A percentile compares a stretch with the other conserved stretches of the same genome.
phyloP scores from a whole-genome alignment of 2,797 vertebrate species.

The Champsocephalus gunnari region DNA sequence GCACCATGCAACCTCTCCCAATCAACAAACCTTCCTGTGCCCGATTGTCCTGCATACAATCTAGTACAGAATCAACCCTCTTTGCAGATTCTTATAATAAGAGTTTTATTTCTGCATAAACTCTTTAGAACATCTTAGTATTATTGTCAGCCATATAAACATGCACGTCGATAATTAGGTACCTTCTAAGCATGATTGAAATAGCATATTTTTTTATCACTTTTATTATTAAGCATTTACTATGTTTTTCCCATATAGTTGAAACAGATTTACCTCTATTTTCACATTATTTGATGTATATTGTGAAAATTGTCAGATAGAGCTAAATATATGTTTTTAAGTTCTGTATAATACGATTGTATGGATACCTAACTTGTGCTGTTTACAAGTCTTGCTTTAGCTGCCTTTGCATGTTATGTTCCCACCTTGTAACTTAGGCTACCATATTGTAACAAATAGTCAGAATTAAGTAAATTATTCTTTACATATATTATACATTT shows the following conservation, averaged over 20 bases:
- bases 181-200: too few species aligned
- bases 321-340: neutral
- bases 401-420: neutral
- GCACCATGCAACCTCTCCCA: neutral
- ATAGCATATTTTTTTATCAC: too few species aligned
- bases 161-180: too few species aligned
- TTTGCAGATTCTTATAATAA: neutral
- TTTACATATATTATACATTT: too few species aligned
- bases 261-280: too few species aligned
- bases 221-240: too few species aligned
- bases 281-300: too few species aligned
- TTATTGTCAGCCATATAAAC: neutral
- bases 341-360: too few species aligned
- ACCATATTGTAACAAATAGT: neutral
- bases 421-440: neutral
- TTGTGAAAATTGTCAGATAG: too few species aligned
- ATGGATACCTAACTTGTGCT: neutral
- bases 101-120: neutral
- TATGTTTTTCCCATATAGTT: too few species aligned
- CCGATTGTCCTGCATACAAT: neutral
- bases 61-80: neutral
- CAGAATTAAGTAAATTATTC: too few species aligned
- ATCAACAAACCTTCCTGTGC: neutral
- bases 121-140: neutral
- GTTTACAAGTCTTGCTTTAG: neutral